Base-by-base conservation (phyloP, 2,888 invertebrate genomes). In the Ischnura elegans region DNA sequence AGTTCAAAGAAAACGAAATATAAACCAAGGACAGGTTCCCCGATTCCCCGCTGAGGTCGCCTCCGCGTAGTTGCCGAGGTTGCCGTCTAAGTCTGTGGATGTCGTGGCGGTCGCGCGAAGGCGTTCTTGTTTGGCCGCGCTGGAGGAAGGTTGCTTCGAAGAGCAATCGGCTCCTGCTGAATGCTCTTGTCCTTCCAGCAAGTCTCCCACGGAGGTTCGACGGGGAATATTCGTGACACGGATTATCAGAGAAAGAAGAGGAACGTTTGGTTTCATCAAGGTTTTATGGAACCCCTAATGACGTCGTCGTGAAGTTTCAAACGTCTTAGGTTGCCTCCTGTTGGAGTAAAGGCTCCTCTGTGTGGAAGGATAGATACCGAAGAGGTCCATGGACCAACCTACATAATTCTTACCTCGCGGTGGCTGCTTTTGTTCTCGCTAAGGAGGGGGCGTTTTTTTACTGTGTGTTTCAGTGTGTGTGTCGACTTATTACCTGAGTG, bases 21-120 rank as follows among this genome's bases (percentile, higher is more conserved):
- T 29, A 36, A 76, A 76, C 76, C 76, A 76, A 76, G 86, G 86
- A 86, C 43, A n/a, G 86, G 86, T 86, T 86, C 86, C 86, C 46
- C 43, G 86, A 45, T 86, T 46, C 86, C 45, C 86, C 86, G 86
- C 45, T 46, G 86, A 86, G 86, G 86, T 86, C 86, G 86, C 45
- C 86, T 45, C 76, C 76, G 76, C 76, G 76, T 76, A 76, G 76
- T 76, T 76, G 29, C 25, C 29, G 4, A 76, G 76, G 76, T 76
- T 76, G 76, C 76, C 76, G 76, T 36, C 76, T 36, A 29, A 16
- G 76, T 76, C 76, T 36, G 76, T 2, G 36, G 76, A 36, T 10
- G 76, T 29, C 76, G 76, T 13, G 29, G 29, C 76, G 76, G 76
- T 76, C 76, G 29, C 36, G 36, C 76, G 76, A 76, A 36, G 76